These are phyloP conservation scores for Drosophila athabasca DNA, from an alignment of 1,140 invertebrate species.

Conservation along the genomic window DNA sequence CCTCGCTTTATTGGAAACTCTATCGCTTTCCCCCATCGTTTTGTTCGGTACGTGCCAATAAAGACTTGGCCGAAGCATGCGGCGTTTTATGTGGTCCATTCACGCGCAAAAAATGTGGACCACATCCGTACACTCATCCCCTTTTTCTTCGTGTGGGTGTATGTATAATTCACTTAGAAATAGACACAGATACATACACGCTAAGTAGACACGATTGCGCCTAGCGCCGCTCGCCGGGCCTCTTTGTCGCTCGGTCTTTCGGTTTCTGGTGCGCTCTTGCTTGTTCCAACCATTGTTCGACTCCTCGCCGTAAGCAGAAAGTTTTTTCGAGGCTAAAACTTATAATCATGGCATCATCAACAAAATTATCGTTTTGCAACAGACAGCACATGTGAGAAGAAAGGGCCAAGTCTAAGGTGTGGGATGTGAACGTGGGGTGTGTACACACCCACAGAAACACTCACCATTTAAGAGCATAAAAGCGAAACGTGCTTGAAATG, in stretches of 20 bases:
- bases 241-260: background rate
- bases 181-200: constrained; percentile 57
- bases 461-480: constrained; percentile 77
- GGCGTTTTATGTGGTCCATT: constrained; percentile 75
- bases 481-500: constrained; percentile 76
- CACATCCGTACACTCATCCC: constrained; percentile 8
- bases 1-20: background rate
- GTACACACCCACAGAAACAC: constrained; percentile 58
- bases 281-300: constrained; percentile 44
- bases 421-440: no score
- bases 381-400: constrained; percentile 26
- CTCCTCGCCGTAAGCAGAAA: constrained; percentile 31
- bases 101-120: constrained; percentile 57
- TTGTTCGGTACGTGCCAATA: constrained; percentile 67
- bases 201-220: constrained; percentile 57
- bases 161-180: constrained; percentile 71
- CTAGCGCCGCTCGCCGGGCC: constrained; percentile 32
- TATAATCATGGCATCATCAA: constrained; percentile 78
- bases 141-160: constrained; percentile 2
- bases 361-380: constrained; percentile 74
- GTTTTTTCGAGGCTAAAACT: constrained; percentile 61
- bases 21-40: background rate
- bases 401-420: constrained; percentile 13
- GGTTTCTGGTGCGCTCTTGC: background rate
- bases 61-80: constrained; percentile 41